Percentiles rank a stretch among this genome's conserved stretches.
phyloP scores from a whole-genome alignment of 2,797 vertebrate genomes.

The Cottoperca gobio region DNA sequence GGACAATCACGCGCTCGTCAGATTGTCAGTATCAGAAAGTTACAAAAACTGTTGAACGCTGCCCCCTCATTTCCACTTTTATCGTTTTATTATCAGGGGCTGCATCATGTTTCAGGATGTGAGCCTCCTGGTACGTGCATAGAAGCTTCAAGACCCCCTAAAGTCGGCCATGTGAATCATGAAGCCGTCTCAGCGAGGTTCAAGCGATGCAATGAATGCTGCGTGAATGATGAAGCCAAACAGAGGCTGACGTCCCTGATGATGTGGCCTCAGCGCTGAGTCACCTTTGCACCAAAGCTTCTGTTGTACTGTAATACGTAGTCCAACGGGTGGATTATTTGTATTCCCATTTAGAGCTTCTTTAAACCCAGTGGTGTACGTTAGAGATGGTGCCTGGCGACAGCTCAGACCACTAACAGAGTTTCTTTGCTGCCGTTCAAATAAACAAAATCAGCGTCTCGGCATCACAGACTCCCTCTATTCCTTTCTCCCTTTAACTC shows the following conservation, averaged over 20 bases:
- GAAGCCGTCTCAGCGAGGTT: background rate
- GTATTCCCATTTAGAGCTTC: conserved; percentile 52
- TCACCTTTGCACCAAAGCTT: conserved; percentile 28
- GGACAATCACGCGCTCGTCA: background rate
- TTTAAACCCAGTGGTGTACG: conserved; percentile 44
- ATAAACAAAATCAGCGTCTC: conserved; percentile 65
- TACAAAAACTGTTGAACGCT: background rate
- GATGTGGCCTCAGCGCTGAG: conserved; percentile 57
- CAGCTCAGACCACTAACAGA: conserved; percentile 61
- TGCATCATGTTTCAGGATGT: background rate
- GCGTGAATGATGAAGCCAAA: conserved; percentile 15
- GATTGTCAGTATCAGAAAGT: background rate
- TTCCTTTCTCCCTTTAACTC: conserved; percentile 26
- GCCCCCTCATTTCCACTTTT: conserved; percentile 9
- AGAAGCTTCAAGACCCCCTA: background rate
- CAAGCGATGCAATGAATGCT: background rate
- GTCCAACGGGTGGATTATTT: conserved; percentile 64
- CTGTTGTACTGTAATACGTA: conserved; percentile 32
- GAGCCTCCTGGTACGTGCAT: background rate
- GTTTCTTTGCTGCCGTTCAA: conserved; percentile 60
- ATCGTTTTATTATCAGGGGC: too few relatives aligned
- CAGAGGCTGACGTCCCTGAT: conserved; percentile 30
- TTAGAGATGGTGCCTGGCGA: conserved; percentile 47
- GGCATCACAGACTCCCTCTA: conserved; percentile 33
- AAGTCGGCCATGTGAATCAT: too few relatives aligned